Evolutionary conservation across 2,797 vertebrate species (phyloP), one percentile per base, ranked within the genome.

Genomic region (Odontamblyopus lacepedii): DNA sequence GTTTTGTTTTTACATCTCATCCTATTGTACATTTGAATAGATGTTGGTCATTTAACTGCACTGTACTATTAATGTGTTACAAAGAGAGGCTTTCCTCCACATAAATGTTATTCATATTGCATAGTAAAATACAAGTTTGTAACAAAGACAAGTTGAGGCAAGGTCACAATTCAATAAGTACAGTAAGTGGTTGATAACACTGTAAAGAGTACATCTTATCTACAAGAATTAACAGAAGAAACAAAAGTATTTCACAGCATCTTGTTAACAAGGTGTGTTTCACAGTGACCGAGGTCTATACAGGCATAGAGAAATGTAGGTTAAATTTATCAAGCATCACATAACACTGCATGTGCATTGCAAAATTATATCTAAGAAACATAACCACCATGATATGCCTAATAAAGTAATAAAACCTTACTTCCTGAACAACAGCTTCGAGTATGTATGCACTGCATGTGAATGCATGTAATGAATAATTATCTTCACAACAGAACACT

Each of bases 221-320:
- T 59, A 63, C 62, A 63, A 12, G 60, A 62, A 13, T 5, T 30
- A 11, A 53, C 55, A 57, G 51, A 67, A 55, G 13, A 68, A 69
- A 50, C 35, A 29, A 70, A 70, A 71, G 35, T 56, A 63, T 72
- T 79, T 83, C 69, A 84, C 76, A 76, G 68, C 72, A 77, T 79
- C 69, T 79, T 16, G 44, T 56, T 35, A 69, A 41, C 63, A 7
- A 38, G 51, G 55, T n/a, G 41, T 66, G 56, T 60, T 82, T 84
- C 74, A 84, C 78, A 84, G 75, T 82, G 69, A 74, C 19, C 59
- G 9, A 55, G 23, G 63, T 79, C 57, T 26, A 59, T 1, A 63
- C 63, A 59, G 74, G 27, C 59, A 76, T 51, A 69, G 62, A 78
- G 51, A 76, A 61, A 4, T 5, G 8, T 30, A 69, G 5, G 41